Evolutionary conservation across 2,797 vertebrate genomes (phyloP).

Genomic region (Coregonus suidteri): DNA sequence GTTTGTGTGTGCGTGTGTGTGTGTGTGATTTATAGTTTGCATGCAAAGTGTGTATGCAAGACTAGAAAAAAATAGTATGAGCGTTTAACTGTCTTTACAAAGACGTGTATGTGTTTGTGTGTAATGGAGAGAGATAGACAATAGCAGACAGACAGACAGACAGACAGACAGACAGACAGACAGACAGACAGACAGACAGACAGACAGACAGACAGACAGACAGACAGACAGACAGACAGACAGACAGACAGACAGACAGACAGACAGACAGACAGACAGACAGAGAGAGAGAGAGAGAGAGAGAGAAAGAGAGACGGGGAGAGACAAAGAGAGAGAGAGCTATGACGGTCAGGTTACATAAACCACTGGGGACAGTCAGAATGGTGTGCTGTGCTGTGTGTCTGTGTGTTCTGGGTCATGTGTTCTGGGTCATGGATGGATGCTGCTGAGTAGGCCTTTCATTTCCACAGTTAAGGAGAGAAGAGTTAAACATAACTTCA

Average conservation of each 20-base stretch:
- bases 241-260: no score
- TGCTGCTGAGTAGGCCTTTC: no score
- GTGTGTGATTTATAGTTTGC: neutral
- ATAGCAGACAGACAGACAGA: neutral
- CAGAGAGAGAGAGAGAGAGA: no score
- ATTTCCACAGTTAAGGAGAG: neutral
- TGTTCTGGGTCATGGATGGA: no score
- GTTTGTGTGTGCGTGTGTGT: neutral
- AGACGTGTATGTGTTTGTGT: neutral
- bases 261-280: no score
- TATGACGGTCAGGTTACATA: neutral
- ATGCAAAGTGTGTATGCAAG: neutral
- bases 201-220: neutral
- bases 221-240: neutral
- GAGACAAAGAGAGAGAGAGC: neutral
- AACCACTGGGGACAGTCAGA: neutral
- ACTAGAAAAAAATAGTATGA: neutral
- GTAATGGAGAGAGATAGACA: neutral
- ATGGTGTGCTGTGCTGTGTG: neutral
- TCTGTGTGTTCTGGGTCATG: no score
- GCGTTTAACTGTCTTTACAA: neutral
- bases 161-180: no score
- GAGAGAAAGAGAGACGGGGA: neutral
- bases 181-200: no score
- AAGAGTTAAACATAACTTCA: neutral